These are phyloP conservation scores for Cavia porcellus DNA, from an alignment of 2,113 vertebrate genomes.

Conservation along the genomic window DNA sequence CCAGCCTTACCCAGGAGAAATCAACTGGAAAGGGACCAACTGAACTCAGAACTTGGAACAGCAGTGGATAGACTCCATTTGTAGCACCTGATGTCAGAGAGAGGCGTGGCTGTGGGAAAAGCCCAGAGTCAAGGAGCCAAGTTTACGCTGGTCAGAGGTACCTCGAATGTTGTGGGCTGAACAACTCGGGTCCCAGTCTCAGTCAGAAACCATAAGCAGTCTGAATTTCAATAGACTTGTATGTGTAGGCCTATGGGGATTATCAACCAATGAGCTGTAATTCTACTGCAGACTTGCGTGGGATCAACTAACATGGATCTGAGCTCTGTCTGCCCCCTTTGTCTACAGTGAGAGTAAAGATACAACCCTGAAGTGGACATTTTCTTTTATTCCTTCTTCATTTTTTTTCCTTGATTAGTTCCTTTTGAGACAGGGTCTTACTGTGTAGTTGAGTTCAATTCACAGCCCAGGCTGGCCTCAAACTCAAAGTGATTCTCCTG, in stretches of 20 bases:
- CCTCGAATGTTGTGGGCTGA: not conserved
- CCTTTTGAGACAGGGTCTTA: not conserved
- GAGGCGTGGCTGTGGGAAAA: not conserved
- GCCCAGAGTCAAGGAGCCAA: not conserved
- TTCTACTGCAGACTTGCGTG: not conserved
- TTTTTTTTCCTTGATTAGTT: not conserved
- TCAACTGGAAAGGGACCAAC: not conserved
- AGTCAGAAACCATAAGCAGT: not conserved
- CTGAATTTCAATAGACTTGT: not conserved
- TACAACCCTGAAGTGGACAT: not conserved
- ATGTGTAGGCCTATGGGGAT: not conserved
- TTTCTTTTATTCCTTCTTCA: not conserved
- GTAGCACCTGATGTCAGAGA: not conserved
- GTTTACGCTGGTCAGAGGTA: not conserved
- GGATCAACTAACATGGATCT: not conserved
- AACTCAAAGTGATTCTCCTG: not conserved
- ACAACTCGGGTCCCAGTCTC: not conserved
- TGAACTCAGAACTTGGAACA: not conserved
- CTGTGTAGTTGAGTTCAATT: not conserved
- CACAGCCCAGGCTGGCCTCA: not conserved
- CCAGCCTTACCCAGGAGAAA: not conserved
- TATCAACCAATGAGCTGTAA: not conserved
- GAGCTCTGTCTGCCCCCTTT: not conserved
- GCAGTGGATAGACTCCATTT: not conserved
- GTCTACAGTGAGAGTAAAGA: not conserved